phyloP scores from a whole-genome alignment of 2,888 invertebrate genomes.

The Rhabditoides inermis region DNA sequence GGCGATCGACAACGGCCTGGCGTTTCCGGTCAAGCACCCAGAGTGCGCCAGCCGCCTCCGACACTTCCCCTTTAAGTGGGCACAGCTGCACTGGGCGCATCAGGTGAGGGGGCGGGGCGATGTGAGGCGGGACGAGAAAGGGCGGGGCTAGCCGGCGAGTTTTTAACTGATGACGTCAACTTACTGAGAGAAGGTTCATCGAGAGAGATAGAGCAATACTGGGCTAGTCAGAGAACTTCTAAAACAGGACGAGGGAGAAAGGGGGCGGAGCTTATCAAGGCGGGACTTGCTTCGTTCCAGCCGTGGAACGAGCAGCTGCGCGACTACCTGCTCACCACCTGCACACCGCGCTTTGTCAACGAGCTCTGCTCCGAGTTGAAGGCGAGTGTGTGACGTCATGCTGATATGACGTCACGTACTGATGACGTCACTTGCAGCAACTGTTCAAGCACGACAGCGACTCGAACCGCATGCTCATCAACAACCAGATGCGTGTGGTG shows the following conservation, averaged over 20 bases:
- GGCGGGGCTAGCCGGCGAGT: too few relatives aligned
- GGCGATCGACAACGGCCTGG: slow-evolving; percentile 93
- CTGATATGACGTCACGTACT: slow-evolving; percentile 58
- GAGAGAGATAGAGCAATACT: too few relatives aligned
- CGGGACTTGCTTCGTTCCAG: too few relatives aligned
- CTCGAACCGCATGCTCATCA: slow-evolving; percentile 26
- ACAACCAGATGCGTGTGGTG: slow-evolving; percentile 37
- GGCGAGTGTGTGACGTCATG: background rate
- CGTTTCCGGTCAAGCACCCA: slow-evolving; percentile 98
- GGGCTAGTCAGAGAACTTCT: too few relatives aligned
- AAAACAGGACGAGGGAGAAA: too few relatives aligned
- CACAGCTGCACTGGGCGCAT: slow-evolving; percentile 35
- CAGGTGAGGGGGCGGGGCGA: too few relatives aligned
- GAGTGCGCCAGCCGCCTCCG: slow-evolving; percentile 59
- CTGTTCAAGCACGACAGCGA: slow-evolving; percentile 63
- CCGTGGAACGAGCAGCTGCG: slow-evolving; percentile 25
- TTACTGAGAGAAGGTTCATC: too few relatives aligned
- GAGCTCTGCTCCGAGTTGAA: slow-evolving; percentile 33
- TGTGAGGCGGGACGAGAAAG: too few relatives aligned
- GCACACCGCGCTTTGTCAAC: slow-evolving; percentile 37
- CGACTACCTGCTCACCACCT: slow-evolving; percentile 20
- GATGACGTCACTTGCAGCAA: slow-evolving; percentile 63
- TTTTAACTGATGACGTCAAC: too few relatives aligned
- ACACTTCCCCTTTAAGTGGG: slow-evolving; percentile 44
- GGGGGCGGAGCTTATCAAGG: too few relatives aligned